A percentile compares a stretch with the other conserved stretches of the same genome.
phyloP scores from a whole-genome alignment of 2,888 invertebrate species.

The Tinea semifulvella region DNA sequence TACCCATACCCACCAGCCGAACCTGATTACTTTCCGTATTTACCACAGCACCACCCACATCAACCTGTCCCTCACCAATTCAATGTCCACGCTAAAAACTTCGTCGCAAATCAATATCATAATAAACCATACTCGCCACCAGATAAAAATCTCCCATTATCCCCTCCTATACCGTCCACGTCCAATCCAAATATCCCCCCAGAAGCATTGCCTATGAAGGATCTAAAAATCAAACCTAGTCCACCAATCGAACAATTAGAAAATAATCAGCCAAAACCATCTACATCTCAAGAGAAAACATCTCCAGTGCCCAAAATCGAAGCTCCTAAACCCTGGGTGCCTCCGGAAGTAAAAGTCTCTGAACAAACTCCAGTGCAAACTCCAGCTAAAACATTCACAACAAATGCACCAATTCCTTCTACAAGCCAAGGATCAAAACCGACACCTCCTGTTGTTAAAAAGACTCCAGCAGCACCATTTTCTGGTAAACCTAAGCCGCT shows the following conservation, averaged over 20 bases:
- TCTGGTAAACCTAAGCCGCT: slow-evolving; percentile 49
- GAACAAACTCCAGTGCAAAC: slow-evolving; percentile 16
- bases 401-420: slow-evolving; percentile 24
- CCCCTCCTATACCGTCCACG: slow-evolving; percentile 28
- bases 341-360: slow-evolving; percentile 32
- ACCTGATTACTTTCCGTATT: slow-evolving; percentile 51
- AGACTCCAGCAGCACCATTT: slow-evolving; percentile 57
- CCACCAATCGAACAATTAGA: slow-evolving; percentile 45
- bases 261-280: slow-evolving; percentile 27
- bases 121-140: slow-evolving; percentile 30
- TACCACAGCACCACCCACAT: slow-evolving; percentile 41
- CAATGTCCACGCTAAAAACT: slow-evolving; percentile 62
- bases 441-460: slow-evolving; percentile 28
- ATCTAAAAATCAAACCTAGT: slow-evolving; percentile 46
- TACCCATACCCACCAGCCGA: slow-evolving; percentile 53
- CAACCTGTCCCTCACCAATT: slow-evolving; percentile 51
- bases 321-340: slow-evolving; percentile 40
- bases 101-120: slow-evolving; percentile 48
- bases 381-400: slow-evolving; percentile 37
- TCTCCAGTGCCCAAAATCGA: slow-evolving; percentile 34
- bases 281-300: slow-evolving; percentile 34
- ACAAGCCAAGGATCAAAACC: slow-evolving; percentile 29
- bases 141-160: slow-evolving; percentile 35
- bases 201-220: slow-evolving; percentile 51
- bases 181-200: slow-evolving; percentile 30